These are phyloP conservation scores for Strigamia crassipes DNA, from an alignment of 2,888 invertebrate species.

Conservation along the genomic window DNA sequence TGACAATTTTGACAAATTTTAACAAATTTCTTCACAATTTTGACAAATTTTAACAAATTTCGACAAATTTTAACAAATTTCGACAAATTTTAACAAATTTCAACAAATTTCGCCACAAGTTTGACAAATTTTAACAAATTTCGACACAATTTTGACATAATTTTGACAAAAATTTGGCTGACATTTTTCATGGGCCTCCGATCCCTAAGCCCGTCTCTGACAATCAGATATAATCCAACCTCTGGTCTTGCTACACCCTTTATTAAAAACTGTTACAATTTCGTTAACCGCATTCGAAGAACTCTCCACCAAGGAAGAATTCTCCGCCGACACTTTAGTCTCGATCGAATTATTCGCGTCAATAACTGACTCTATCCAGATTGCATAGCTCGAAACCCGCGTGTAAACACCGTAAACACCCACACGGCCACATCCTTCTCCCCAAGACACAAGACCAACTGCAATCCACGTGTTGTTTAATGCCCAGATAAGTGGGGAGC, in stretches of 20 bases:
- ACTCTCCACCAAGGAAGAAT: not conserved
- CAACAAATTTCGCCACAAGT: no score
- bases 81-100: no score
- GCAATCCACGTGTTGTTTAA: not conserved
- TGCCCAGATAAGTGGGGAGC: conserved; percentile 25
- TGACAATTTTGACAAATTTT: no score
- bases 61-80: no score
- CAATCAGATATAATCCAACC: not conserved
- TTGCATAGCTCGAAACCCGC: conserved; percentile 1
- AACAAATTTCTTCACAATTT: no score
- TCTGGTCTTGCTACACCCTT: not conserved
- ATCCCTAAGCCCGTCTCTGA: no score
- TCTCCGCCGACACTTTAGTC: not conserved
- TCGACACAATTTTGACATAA: no score
- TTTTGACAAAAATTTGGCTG: no score
- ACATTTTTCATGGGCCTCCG: no score
- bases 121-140: no score
- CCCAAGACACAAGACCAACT: conserved; percentile 37
- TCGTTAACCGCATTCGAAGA: not conserved
- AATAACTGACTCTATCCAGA: not conserved
- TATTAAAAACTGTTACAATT: not conserved
- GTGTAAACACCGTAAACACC: conserved; percentile 37
- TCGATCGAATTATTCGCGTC: not conserved
- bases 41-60: no score
- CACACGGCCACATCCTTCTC: conserved; percentile 39